Percentiles rank a stretch among this genome's conserved stretches.
phyloP scores from a whole-genome alignment of 2,797 vertebrate species.

The Scarus forsteni region DNA sequence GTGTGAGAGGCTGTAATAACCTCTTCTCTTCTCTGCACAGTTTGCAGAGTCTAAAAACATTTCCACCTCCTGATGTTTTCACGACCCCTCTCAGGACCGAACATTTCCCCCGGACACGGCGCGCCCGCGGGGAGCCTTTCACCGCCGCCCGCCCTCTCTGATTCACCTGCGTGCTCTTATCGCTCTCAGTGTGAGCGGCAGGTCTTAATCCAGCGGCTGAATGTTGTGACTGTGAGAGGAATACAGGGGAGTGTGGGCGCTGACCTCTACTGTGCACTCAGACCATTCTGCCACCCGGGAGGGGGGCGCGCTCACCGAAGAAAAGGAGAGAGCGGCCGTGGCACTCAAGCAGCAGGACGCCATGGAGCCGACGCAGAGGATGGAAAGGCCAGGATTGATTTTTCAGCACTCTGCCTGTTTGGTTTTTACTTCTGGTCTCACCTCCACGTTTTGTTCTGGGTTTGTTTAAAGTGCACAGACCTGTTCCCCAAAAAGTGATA shows the following conservation, averaged over 20 bases:
- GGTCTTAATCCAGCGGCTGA: constrained; percentile 36
- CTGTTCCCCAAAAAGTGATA: constrained; percentile 15
- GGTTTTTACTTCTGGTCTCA: constrained; percentile 56
- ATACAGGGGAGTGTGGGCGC: constrained; percentile 54
- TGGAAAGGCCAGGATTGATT: constrained; percentile 82
- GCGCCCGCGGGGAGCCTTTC: constrained; percentile 54
- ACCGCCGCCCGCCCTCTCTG: constrained; percentile 16
- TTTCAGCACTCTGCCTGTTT: constrained; percentile 45
- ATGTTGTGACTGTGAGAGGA: constrained; percentile 41
- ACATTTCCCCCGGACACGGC: constrained; percentile 51
- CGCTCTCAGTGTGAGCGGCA: constrained; percentile 42
- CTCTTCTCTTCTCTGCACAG: constrained; percentile 9
- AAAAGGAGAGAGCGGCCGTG: constrained; percentile 68
- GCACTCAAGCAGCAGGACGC: constrained; percentile 80
- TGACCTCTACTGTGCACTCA: constrained; percentile 75
- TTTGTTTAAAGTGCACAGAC: constrained; percentile 58
- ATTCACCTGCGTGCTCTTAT: constrained; percentile 24
- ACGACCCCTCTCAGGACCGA: constrained; percentile 37
- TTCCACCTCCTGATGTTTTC: constrained; percentile 26
- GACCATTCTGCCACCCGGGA: constrained; percentile 73
- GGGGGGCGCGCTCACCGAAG: constrained; percentile 73
- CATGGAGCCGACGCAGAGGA: constrained; percentile 69
- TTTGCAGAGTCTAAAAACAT: constrained; percentile 42
- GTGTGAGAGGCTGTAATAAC: constrained; percentile 1
- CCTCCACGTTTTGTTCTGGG: constrained; percentile 42